Conservation (phyloP, 37 sponge, comb jelly and placozoan genomes). For the Beroe forskalii region DNA sequence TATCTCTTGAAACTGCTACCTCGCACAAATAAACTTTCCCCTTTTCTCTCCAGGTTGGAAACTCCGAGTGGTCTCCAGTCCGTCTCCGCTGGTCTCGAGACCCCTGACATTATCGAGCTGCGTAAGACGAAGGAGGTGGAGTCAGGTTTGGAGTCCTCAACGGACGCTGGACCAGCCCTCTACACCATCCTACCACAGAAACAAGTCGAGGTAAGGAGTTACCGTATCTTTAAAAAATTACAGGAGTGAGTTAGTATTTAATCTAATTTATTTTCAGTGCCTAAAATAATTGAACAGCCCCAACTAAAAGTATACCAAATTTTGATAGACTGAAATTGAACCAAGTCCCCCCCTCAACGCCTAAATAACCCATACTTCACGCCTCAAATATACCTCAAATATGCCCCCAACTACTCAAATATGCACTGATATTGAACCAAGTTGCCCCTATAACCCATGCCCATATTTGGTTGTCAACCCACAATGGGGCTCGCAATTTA, state of each 20-base stretch:
- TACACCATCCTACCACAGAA: slow-evolving; percentile 93
- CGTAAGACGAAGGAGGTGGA: slow-evolving; percentile 70
- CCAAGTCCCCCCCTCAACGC: too few relatives aligned
- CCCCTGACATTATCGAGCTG: slow-evolving; percentile 95
- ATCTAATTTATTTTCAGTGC: not conserved
- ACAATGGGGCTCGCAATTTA: too few relatives aligned
- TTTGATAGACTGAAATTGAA: too few relatives aligned
- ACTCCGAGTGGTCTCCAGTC: slow-evolving; percentile 98
- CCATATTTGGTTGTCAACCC: too few relatives aligned
- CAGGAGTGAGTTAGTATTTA: not conserved
- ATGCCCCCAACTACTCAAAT: too few relatives aligned
- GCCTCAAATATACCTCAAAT: too few relatives aligned
- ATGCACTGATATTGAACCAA: too few relatives aligned
- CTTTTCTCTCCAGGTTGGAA: slow-evolving; percentile 70
- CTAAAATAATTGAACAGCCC: slow-evolving; percentile 26
- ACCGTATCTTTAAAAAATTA: too few relatives aligned
- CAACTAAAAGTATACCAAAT: not conserved
- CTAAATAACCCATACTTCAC: too few relatives aligned
- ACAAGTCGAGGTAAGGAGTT: slow-evolving; percentile 65
- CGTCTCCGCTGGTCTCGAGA: slow-evolving; percentile 95
- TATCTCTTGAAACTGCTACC: too few relatives aligned
- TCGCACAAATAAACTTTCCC: too few relatives aligned
- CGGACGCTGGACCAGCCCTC: slow-evolving; percentile 74
- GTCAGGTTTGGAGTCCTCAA: slow-evolving; percentile 51
- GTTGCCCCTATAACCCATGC: too few relatives aligned